Evolutionary conservation across 2,113 vertebrate species (phyloP).

Genomic region (Laticauda colubrina): DNA sequence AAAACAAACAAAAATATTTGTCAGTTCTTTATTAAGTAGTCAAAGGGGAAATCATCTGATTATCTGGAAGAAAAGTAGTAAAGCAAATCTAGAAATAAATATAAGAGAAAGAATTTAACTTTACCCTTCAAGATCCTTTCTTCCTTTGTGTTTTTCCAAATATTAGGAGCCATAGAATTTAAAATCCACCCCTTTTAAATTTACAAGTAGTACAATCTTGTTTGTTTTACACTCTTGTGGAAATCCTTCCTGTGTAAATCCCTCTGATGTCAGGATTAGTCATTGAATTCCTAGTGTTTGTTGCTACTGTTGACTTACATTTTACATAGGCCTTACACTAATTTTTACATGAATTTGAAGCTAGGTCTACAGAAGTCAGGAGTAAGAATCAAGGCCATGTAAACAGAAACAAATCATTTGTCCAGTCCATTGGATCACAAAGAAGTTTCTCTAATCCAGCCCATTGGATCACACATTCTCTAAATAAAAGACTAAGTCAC

Average conservation of each 20-base stretch:
- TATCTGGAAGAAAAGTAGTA: background rate
- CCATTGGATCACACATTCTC: background rate
- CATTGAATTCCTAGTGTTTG: background rate
- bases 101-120: background rate
- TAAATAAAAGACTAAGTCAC: background rate
- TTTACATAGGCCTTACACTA: background rate
- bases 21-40: background rate
- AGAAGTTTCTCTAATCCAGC: background rate
- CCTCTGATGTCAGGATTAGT: background rate
- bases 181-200: background rate
- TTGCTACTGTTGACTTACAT: background rate
- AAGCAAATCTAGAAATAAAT: background rate
- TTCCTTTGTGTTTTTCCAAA: background rate
- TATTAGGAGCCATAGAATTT: background rate
- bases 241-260: background rate
- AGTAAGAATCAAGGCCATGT: background rate
- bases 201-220: background rate
- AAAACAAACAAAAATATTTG: background rate
- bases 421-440: background rate
- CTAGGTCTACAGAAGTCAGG: background rate
- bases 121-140: background rate
- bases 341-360: background rate
- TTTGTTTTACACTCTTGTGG: background rate
- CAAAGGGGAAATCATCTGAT: background rate
- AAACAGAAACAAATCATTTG: background rate